Percentiles rank a stretch among this genome's conserved stretches.
phyloP scores from a whole-genome alignment of 2,113 vertebrate genomes.

The Poeciliopsis retropinna region DNA sequence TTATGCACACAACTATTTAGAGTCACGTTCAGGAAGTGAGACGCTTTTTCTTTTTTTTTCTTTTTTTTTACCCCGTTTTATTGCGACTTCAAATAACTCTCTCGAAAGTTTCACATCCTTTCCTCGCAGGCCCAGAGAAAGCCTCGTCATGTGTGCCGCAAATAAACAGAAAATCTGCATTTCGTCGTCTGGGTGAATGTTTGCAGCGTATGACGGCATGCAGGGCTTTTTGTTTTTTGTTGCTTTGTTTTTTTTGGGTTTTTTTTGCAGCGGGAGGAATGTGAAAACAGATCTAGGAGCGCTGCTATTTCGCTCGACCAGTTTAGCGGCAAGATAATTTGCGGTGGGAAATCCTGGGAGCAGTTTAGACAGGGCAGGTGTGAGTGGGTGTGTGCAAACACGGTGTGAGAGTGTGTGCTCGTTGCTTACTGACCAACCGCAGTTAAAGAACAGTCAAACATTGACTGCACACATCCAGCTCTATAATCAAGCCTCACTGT shows the following conservation, averaged over 20 bases:
- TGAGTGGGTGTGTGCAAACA: neutral
- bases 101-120: constrained; percentile 23
- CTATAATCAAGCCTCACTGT: constrained; percentile 5
- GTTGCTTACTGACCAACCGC: neutral
- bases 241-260: too few relatives aligned
- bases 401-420: neutral
- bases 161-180: constrained; percentile 16
- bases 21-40: constrained; percentile 19
- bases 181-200: constrained; percentile 21
- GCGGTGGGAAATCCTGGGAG: constrained; percentile 11
- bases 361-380: constrained; percentile 20
- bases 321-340: constrained; percentile 22
- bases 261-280: constrained; percentile 50
- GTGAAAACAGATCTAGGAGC: constrained; percentile 21
- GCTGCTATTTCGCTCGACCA: constrained; percentile 11
- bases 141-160: neutral
- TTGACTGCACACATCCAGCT: neutral
- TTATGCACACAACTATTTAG: neutral
- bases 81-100: constrained; percentile 22
- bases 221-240: neutral
- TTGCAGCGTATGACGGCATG: constrained; percentile 31
- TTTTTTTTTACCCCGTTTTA: neutral
- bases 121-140: constrained; percentile 7
- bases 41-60: neutral
- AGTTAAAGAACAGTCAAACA: neutral